A percentile compares a stretch with the other conserved stretches of the same genome.
Evolutionary conservation across 92 coral and sea anemone species (phyloP).

Genomic region (Parazoanthus swiftii): DNA sequence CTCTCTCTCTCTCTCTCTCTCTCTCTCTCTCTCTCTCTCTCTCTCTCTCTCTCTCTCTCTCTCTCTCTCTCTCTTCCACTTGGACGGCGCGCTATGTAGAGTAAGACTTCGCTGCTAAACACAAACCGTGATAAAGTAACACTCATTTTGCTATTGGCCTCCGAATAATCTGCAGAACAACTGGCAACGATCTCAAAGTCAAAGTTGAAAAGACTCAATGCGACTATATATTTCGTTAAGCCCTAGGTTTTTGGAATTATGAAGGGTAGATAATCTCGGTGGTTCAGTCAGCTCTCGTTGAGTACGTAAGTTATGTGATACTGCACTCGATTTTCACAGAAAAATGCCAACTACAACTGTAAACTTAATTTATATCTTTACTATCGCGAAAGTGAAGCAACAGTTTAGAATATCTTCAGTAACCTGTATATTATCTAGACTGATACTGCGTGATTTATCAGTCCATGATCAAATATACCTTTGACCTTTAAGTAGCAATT

Average conservation of each 20-base stretch:
- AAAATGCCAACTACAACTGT: background rate
- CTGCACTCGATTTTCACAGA: too few species aligned
- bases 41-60: background rate
- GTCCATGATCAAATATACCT: background rate
- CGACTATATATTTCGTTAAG: too few species aligned
- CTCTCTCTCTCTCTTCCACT: background rate
- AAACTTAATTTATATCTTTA: too few species aligned
- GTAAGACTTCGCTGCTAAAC: background rate
- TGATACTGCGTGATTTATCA: too few species aligned
- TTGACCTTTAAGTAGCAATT: too few species aligned
- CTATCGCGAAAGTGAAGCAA: background rate
- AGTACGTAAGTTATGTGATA: too few species aligned
- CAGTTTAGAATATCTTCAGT: background rate
- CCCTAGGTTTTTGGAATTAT: too few species aligned
- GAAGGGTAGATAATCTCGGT: too few species aligned
- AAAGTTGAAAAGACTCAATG: background rate
- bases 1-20: too few species aligned
- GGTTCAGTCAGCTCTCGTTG: too few species aligned
- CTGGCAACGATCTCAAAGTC: background rate
- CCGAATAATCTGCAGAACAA: background rate
- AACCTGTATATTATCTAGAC: background rate
- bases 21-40: too few species aligned
- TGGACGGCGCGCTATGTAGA: background rate
- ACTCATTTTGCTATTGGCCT: background rate
- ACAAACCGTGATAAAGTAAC: background rate